Base-by-base conservation (phyloP, 2,797 vertebrate species). In the Chaenodraco wilsoni region DNA sequence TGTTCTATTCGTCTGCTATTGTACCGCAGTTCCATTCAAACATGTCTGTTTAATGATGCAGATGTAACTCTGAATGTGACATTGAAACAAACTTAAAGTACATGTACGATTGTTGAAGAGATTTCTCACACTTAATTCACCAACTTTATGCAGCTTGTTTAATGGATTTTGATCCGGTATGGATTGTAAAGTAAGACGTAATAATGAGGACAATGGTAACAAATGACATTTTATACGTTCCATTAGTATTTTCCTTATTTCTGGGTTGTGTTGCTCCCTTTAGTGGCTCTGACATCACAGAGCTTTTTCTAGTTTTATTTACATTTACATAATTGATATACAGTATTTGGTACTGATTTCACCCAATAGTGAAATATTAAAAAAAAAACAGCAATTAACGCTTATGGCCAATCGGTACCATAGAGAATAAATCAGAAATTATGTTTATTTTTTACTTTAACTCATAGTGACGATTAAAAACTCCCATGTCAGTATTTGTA, bases 21-120 rank as follows among this genome's bases (percentile, higher is more conserved):
- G 76, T 27, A 5, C 27, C 27, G 27, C 54, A 65, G 65, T 72
- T 77, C 40, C 46, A 46, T 56, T 74, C 63, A 79, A 83, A 85
- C 72, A 87, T 77, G 40, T 91, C 83, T 91, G 88, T 93, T 93
- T 92, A 93, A 93, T 89, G 86, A 91, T 89, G 91, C 89, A 89
- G 83, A 74, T 84, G 84, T 85, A 87, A 90, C 79, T 89, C 71
- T 92, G 85, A 94, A 94, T 92, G 91, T 94, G 88, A 94, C 93
- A 92, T 93, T 94, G 91, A 92, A 87, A 90, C 84, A 87, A 89
- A 81, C 83, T 71, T 55, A 54, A 85, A 78, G 76, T 67, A 69
- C 21, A 31, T 67, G 65, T 67, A 13, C 37, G n/a, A 49, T 71
- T 70, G 58, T 52, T 19, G 5, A 19, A 40, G 40, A 49, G 12